phyloP scores from a whole-genome alignment of 2,113 vertebrate genomes.

The Formicarius rufipectus region DNA sequence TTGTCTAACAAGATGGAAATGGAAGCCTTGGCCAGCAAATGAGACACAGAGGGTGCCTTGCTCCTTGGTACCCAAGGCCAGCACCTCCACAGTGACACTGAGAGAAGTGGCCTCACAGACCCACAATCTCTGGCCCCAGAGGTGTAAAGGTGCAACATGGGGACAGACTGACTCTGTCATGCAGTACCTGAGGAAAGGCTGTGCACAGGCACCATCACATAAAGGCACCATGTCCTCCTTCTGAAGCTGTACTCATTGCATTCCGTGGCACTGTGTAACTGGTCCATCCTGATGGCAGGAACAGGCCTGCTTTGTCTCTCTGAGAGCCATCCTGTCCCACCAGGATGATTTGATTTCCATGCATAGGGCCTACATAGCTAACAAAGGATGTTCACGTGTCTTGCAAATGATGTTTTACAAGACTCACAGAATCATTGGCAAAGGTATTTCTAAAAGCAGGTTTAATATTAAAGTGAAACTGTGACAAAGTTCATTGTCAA shows the following conservation, averaged over 20 bases:
- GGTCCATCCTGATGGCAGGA: neutral
- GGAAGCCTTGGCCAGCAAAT: neutral
- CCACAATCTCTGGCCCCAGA: fast-evolving
- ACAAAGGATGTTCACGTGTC: neutral
- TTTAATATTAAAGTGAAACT: neutral
- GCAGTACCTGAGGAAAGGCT: neutral
- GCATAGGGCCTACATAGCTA: fast-evolving
- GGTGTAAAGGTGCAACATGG: neutral
- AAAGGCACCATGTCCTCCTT: neutral
- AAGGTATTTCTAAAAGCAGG: neutral
- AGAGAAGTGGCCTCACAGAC: neutral
- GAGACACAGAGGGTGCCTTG: neutral
- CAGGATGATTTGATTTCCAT: neutral
- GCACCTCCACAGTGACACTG: fast-evolving
- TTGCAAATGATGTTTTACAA: neutral
- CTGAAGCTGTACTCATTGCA: neutral
- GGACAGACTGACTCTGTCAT: neutral
- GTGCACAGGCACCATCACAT: neutral
- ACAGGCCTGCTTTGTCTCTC: neutral
- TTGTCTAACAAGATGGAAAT: neutral
- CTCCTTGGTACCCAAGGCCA: neutral
- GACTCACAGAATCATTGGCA: neutral
- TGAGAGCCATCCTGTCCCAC: neutral
- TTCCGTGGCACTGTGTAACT: neutral
- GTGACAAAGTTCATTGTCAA: neutral